Evolutionary conservation across 2,113 vertebrate genomes (phyloP).

Genomic region (Diadophis punctatus): DNA sequence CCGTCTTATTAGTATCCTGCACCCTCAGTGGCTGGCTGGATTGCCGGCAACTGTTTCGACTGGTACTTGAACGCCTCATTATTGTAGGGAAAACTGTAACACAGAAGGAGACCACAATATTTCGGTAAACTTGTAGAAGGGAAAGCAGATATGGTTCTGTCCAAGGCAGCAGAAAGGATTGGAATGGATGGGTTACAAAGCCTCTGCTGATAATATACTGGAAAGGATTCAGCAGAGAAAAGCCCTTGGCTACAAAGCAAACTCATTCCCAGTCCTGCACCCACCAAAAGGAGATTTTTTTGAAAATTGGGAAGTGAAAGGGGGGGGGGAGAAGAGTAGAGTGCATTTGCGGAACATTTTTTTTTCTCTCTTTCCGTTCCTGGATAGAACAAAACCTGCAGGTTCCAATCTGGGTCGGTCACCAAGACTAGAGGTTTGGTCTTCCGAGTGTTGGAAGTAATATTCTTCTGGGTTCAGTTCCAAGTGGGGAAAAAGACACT

Average conservation of each 20-base stretch:
- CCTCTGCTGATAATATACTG: not conserved
- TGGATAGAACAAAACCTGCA: not conserved
- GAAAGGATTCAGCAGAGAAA: not conserved
- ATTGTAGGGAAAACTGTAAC: conserved; percentile 16
- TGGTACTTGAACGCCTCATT: conserved; percentile 72
- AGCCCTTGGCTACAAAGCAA: not conserved
- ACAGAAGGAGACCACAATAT: not conserved
- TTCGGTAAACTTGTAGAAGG: not conserved
- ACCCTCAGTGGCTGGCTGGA: conserved; percentile 82
- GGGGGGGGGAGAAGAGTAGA: fast-evolving
- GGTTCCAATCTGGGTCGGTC: not conserved
- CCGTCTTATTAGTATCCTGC: conserved; percentile 82
- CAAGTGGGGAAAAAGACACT: too few species aligned
- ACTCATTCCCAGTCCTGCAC: not conserved
- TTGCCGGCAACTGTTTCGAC: conserved; percentile 67
- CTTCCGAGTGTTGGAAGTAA: too few species aligned
- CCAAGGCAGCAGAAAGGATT: not conserved
- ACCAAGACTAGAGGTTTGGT: not conserved
- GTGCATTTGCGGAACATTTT: not conserved
- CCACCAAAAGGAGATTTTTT: not conserved
- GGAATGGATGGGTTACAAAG: not conserved
- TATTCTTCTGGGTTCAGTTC: too few species aligned
- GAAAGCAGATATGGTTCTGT: not conserved
- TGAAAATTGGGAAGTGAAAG: not conserved
- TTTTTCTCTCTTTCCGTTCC: not conserved